Base-by-base conservation (phyloP, 2,113 vertebrate genomes). In the Trinectes maculatus region DNA sequence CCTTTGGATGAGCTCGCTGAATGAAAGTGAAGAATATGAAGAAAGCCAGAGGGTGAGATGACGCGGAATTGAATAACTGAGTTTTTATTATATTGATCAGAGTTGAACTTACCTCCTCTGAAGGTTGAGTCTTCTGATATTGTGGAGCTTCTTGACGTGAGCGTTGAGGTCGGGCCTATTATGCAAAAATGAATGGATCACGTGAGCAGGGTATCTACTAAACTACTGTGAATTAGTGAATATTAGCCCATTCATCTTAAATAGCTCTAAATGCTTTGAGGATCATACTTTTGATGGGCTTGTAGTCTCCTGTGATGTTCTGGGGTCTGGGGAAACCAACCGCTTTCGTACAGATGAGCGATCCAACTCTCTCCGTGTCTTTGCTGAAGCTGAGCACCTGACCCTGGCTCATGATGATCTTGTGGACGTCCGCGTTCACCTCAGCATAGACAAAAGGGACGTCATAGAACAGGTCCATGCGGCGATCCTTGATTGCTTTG, bases 371-470 rank as follows among this genome's bases (percentile, higher is more conserved):
- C 8, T 88, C 74, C 0, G 83, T 87, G 71, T 93, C 88, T 9
- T 37, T 79, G 25, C 8, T 70, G 1, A 79, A 0, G 22, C 5
- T 55, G 28, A 67, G 2, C 36, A 83, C 68, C 48, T 0, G 79
- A 8, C 37, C 73, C 58, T 80, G 40, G 65, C 54, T 62, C 70
- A 0, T 56, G n/a, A 90, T 57, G 64, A 42, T 64, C 4, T 43
- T 42, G 80, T 75, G 90, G 72, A 4, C 88, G 61, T 94, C 93
- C 0, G 95, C 94, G 0, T 95, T 97, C 65, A 96, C 95, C 49
- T 93, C 94, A 0, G 95, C 92, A 0, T 92, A 96, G 39, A 96
- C 84, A 25, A 96, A 96, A 13, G 93, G 95, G 53, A 90, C 36
- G 46, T 97, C 96, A 0, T 80, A 95, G 13, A 74, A 16, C 70